Base-by-base conservation (phyloP, 2,797 vertebrate species). In the Halcyon smyrnensis region DNA sequence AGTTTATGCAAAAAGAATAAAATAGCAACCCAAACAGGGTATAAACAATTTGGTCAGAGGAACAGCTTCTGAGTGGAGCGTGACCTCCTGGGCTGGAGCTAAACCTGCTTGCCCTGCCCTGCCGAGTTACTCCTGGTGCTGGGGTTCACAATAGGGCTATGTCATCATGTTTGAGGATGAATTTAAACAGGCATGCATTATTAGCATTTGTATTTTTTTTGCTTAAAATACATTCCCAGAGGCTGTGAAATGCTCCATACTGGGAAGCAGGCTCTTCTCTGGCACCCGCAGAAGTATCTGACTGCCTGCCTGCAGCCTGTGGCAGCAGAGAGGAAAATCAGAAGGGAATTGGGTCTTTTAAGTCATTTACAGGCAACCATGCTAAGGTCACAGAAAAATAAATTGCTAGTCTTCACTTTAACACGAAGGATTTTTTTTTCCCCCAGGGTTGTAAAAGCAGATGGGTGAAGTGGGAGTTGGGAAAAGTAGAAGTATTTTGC, bases 221-320 rank as follows among this genome's bases (percentile, higher is more conserved):
- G 2, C 37, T 71, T 50, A 60, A 17, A 81, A 41, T 11, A 28
- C 0, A 0, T 64, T 82, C 45, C 32, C 23, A 59, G 74, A 82
- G 28, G 28, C 84, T 84, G 37, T n/a, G 39, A 67, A 85, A 37
- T 63, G 56, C 34, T 68, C 34, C 36, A 8, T 12, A 48, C 30
- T n/a, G 60, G 36, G 73, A 74, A 93, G 57, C 48, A 56, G 56
- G 11, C 1, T 28, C 19, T 54, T 36, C 60, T 59, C 43, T 25
- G 27, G 37, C 23, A 67, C 28, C 46, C 3, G 1, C 0, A 3
- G 65, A 54, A 32, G 62, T 63, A 24, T 59, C 57, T 60, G 11
- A 24, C 39, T 68, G 74, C 50, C 11, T 0, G 0, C 18, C 37
- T 5, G 12, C 41, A 50, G 60, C 14, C 7, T 43, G 20, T 43